These are phyloP conservation scores for Machimus rusticus DNA, from an alignment of 2,888 invertebrate species.

Conservation along the genomic window DNA sequence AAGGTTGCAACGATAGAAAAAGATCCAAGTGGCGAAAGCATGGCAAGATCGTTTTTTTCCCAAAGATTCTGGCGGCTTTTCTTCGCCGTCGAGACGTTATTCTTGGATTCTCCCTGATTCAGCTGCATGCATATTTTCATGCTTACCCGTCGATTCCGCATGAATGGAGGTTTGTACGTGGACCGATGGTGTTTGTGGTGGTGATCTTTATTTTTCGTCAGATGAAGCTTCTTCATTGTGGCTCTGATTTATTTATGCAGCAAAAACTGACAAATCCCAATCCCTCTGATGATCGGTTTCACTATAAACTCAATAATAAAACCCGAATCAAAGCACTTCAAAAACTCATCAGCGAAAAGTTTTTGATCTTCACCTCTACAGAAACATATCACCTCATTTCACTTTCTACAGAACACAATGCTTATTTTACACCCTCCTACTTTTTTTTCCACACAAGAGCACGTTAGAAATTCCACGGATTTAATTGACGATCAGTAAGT, in stretches of 20 bases:
- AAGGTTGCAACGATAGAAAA: neutral
- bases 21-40: neutral
- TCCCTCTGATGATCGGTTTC: neutral
- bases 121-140: constrained; percentile 8
- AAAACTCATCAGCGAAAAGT: neutral
- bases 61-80: neutral
- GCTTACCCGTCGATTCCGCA: constrained; percentile 59
- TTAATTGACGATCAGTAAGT: neutral
- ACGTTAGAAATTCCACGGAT: neutral
- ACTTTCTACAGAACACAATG: neutral
- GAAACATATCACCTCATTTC: neutral
- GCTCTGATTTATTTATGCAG: neutral
- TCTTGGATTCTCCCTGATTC: neutral
- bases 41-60: neutral
- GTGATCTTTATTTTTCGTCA: constrained; percentile 51
- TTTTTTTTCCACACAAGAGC: neutral
- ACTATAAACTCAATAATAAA: neutral
- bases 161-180: constrained; percentile 55
- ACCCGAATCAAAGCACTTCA: neutral
- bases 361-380: neutral
- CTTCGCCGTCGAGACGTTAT: neutral
- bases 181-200: constrained; percentile 50
- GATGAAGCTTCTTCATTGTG: constrained; percentile 55
- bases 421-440: neutral
- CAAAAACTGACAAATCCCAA: neutral